Evolutionary conservation across 2,888 invertebrate species (phyloP), one percentile per base, ranked within the genome.

Genomic region (Trichopria drosophilae): DNA sequence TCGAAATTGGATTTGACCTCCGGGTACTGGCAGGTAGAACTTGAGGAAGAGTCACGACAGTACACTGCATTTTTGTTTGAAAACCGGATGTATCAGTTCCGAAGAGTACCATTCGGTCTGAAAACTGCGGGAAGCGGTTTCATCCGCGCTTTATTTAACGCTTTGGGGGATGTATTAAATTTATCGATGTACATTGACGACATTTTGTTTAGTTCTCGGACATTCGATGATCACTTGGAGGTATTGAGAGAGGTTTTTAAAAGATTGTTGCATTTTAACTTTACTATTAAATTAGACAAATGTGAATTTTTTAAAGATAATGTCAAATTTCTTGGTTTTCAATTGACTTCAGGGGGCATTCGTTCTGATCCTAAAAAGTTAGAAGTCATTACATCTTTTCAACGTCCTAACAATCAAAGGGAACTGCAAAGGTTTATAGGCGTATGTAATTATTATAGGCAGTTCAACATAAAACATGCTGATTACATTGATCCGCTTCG

Each of bases 101-200:
- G n/a, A n/a, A n/a, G n/a, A n/a, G n/a, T n/a, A n/a, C n/a, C n/a
- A n/a, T n/a, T n/a, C n/a, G n/a, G n/a, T n/a, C n/a, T n/a, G n/a
- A n/a, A n/a, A n/a, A n/a, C n/a, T n/a, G n/a, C n/a, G n/a, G n/a
- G n/a, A n/a, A n/a, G n/a, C n/a, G n/a, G n/a, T n/a, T n/a, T n/a
- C n/a, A n/a, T n/a, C n/a, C n/a, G n/a, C n/a, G n/a, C n/a, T n/a
- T n/a, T n/a, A n/a, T n/a, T n/a, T n/a, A n/a, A n/a, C n/a, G n/a
- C n/a, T n/a, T n/a, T 4, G 19, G 58, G 7, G 77, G 77, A 1
- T 73, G 76, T 15, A 5, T 4, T 43, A 13, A 10, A 7, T 41
- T 3, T 13, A 10, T 19, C 40, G 4, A 18, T 9, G 15, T 45
- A 39, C 12, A 23, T 40, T 12, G 18, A 45, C 29, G 26, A 18